phyloP scores from a whole-genome alignment of 2,797 vertebrate species.

The Acrocephalus scirpaceus region DNA sequence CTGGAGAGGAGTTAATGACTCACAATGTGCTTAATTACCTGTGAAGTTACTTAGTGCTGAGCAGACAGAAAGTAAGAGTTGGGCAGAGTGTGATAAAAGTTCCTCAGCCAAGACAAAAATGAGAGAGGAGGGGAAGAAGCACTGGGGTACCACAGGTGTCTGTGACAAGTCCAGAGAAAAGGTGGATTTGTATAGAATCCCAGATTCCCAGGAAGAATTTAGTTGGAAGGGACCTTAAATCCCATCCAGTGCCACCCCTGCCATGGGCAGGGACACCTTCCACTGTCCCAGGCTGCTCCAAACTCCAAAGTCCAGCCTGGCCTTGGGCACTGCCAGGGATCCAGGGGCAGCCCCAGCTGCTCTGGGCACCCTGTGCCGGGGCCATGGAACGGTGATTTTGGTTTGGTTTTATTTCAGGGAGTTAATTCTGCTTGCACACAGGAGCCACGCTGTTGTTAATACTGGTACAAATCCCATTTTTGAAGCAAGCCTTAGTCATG shows the following conservation, averaged over 20 bases:
- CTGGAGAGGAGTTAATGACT: background rate
- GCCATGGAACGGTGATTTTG: background rate
- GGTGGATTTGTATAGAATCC: background rate
- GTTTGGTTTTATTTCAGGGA: background rate
- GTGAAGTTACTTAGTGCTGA: background rate
- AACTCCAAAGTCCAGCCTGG: fast-evolving
- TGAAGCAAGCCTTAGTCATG: background rate
- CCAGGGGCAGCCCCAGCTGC: background rate
- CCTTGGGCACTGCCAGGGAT: background rate
- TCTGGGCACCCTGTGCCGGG: background rate
- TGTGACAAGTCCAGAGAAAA: background rate
- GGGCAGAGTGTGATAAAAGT: background rate
- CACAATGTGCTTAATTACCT: background rate
- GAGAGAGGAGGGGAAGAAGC: background rate
- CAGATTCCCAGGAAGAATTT: background rate
- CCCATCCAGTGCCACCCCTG: fast-evolving
- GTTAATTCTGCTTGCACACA: background rate
- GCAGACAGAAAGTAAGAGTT: background rate
- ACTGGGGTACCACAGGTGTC: background rate
- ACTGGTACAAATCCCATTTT: background rate
- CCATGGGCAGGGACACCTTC: background rate
- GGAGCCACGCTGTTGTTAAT: background rate
- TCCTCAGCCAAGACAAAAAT: background rate
- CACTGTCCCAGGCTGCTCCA: background rate
- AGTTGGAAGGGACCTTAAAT: background rate